A percentile compares a stretch with the other conserved stretches of the same genome.
Evolutionary conservation across 2,888 invertebrate genomes (phyloP).

Genomic region (Hypolimnas misippus): DNA sequence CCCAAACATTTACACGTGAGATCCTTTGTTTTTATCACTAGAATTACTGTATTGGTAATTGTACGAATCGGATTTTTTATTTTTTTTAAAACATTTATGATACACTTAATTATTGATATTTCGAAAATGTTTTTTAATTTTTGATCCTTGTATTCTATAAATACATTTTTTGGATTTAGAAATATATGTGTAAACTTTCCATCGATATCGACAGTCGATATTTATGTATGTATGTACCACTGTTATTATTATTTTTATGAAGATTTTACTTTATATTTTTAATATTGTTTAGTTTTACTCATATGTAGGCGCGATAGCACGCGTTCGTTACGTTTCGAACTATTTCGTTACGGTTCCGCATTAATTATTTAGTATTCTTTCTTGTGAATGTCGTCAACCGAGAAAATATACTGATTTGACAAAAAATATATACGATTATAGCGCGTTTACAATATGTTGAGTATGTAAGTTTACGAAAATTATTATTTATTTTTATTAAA

Average conservation of each 20-base stretch:
- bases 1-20: constrained; percentile 19
- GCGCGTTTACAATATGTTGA: not conserved
- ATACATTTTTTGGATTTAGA: not conserved
- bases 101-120: too few relatives aligned
- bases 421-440: not conserved
- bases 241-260: not conserved
- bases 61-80: too few relatives aligned
- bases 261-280: not conserved
- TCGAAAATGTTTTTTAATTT: not conserved
- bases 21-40: not conserved
- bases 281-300: not conserved
- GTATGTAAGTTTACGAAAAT: too few relatives aligned
- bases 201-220: too few relatives aligned
- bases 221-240: too few relatives aligned
- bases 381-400: not conserved
- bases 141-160: not conserved
- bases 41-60: too few relatives aligned
- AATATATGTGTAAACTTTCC: too few relatives aligned
- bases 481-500: too few relatives aligned
- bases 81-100: too few relatives aligned
- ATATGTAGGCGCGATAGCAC: constrained; percentile 3
- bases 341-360: constrained; percentile 29
- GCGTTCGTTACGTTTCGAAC: constrained; percentile 22
- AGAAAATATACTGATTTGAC: constrained; percentile 27
- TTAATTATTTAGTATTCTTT: constrained; percentile 23